These are phyloP conservation scores for Halichoeres trimaculatus DNA, from an alignment of 2,113 vertebrate species.

Conservation along the genomic window DNA sequence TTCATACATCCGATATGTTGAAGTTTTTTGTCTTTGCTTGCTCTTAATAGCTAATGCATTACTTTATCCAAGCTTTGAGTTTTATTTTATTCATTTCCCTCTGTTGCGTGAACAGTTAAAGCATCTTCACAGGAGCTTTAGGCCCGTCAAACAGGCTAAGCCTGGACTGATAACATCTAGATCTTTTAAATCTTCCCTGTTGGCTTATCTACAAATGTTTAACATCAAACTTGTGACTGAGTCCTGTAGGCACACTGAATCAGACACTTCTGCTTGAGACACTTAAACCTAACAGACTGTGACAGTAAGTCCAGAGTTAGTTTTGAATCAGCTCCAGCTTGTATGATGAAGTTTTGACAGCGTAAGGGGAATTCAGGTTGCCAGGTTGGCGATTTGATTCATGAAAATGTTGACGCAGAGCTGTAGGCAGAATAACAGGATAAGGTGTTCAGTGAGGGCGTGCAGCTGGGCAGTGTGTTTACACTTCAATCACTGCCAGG, in stretches of 20 bases:
- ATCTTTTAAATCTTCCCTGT: background rate
- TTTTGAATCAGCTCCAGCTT: background rate
- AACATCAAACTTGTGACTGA: slow-evolving; percentile 12
- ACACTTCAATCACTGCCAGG: slow-evolving; percentile 38
- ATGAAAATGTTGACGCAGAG: slow-evolving; percentile 54
- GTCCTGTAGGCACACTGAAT: slow-evolving; percentile 4
- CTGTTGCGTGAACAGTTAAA: too few species aligned
- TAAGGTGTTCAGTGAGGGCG: slow-evolving; percentile 63
- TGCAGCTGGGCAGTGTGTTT: slow-evolving; percentile 59
- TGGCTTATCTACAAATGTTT: background rate
- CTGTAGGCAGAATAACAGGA: slow-evolving; percentile 72
- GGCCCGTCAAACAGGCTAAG: too few species aligned
- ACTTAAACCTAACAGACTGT: background rate
- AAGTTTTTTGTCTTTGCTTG: too few species aligned
- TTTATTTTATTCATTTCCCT: too few species aligned
- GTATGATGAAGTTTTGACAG: background rate
- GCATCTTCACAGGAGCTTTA: too few species aligned
- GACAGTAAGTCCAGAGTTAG: background rate
- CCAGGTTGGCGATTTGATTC: slow-evolving; percentile 48
- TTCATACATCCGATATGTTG: too few species aligned
- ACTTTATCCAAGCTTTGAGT: too few species aligned
- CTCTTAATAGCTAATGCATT: too few species aligned
- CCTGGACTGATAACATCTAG: background rate
- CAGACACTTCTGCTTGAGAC: background rate
- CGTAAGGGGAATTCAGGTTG: background rate